phyloP scores from a whole-genome alignment of 2,888 invertebrate species.

The Neuroscelio doddi region DNA sequence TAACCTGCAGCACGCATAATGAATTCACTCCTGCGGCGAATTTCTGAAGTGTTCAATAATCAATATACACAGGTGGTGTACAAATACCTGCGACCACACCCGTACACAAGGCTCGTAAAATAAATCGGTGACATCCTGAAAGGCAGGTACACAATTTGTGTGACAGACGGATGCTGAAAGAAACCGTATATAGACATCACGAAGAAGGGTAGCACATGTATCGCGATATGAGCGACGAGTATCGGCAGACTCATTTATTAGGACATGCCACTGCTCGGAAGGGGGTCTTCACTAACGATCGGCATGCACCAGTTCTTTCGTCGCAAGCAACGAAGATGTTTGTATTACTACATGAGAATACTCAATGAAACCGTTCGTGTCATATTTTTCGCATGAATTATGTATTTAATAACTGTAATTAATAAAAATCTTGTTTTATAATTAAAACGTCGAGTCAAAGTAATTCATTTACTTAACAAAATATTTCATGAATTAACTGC shows the following conservation, averaged over 20 bases:
- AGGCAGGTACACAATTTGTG: slow-evolving; percentile 66
- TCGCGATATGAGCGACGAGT: slow-evolving; percentile 51
- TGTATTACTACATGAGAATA: slow-evolving; percentile 1
- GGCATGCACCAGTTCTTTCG: slow-evolving; percentile 45
- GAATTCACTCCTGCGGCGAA: no score
- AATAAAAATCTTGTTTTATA: no score
- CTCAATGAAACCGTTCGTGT: no score
- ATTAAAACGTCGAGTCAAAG: no score
- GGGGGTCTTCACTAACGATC: slow-evolving; percentile 58
- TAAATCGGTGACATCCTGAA: slow-evolving; percentile 69
- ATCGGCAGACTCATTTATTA: slow-evolving; percentile 68
- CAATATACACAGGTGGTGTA: slow-evolving; percentile 2
- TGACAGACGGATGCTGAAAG: slow-evolving; percentile 59
- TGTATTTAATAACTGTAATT: no score
- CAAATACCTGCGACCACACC: slow-evolving; percentile 4
- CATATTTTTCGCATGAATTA: no score
- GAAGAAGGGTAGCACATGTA: slow-evolving; percentile 43
- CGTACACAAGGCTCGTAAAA: slow-evolving; percentile 57
- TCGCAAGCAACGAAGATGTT: slow-evolving; percentile 41
- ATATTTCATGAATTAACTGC: no score
- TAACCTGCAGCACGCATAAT: no score
- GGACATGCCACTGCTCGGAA: slow-evolving; percentile 57
- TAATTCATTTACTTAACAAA: no score
- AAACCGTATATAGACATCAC: slow-evolving; percentile 66
- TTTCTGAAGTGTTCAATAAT: no score